Evolutionary conservation across 2,888 invertebrate genomes (phyloP).

Genomic region (Pteria penguin): DNA sequence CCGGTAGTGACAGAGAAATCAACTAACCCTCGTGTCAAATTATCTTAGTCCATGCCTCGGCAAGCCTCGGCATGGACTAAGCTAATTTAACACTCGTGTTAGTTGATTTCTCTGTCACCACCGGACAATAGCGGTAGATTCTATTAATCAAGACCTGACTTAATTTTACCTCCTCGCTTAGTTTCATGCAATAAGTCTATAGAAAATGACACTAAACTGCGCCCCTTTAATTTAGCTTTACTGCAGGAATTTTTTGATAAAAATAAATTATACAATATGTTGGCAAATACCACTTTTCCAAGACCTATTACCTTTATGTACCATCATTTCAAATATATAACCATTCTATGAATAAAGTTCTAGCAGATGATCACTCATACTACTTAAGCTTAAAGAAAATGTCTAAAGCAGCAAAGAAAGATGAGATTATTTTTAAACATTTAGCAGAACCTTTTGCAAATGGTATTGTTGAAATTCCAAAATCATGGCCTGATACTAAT

Average conservation of each 20-base stretch:
- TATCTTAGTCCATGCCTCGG: too few species aligned
- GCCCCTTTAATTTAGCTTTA: conserved; percentile 24
- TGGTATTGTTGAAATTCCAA: conserved; percentile 10
- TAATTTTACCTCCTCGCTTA: conserved; percentile 16
- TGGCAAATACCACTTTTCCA: conserved; percentile 3
- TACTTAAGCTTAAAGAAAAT: conserved; percentile 46
- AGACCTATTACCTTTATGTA: background rate
- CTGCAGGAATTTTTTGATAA: conserved; percentile 28
- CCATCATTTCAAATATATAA: conserved; percentile 22
- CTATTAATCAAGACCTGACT: too few species aligned
- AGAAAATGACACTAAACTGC: background rate
- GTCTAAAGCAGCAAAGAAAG: conserved; percentile 37
- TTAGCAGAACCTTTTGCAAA: conserved; percentile 33
- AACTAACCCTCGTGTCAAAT: too few species aligned
- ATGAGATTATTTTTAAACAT: conserved; percentile 32
- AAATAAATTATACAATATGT: background rate
- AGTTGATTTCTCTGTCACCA: too few species aligned
- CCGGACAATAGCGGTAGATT: too few species aligned
- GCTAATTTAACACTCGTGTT: too few species aligned
- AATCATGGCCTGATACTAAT: conserved; percentile 20
- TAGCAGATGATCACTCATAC: conserved; percentile 21
- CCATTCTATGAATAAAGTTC: conserved; percentile 9
- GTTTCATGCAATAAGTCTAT: conserved; percentile 13
- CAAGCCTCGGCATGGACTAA: too few species aligned
- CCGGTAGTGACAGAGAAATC: too few species aligned